These are phyloP conservation scores for Eospalax fontanierii DNA, from an alignment of 2,797 vertebrate genomes.

Conservation along the genomic window DNA sequence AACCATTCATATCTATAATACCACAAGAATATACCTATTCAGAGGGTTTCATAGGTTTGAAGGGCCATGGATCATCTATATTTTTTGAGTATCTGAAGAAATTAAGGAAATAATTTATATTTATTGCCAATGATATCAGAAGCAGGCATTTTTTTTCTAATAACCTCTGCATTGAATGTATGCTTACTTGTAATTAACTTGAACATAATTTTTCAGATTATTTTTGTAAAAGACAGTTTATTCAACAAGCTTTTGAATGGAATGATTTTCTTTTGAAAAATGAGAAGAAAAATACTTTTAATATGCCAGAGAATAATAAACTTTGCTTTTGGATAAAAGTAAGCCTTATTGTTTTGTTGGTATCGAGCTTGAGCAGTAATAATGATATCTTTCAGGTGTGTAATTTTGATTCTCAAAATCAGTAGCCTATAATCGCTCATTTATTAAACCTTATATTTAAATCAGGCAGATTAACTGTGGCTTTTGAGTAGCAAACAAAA, in stretches of 20 bases:
- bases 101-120: slow-evolving; percentile 2
- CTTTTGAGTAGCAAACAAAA: not conserved
- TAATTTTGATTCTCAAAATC: not conserved
- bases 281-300: not conserved
- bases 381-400: fast-evolving
- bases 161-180: not conserved
- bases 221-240: not conserved
- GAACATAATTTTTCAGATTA: not conserved
- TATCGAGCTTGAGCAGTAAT: not conserved
- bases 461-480: not conserved
- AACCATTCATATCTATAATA: not conserved
- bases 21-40: not conserved
- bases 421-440: not conserved
- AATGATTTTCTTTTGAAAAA: not conserved
- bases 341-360: slow-evolving; percentile 34
- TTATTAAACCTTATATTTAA: slow-evolving; percentile 59
- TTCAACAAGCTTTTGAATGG: not conserved
- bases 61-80: not conserved
- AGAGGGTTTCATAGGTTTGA: not conserved
- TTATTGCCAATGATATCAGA: not conserved
- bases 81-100: slow-evolving; percentile 60
- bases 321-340: not conserved
- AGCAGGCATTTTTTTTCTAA: not conserved
- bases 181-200: slow-evolving; percentile 40
- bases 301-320: not conserved